phyloP scores from a whole-genome alignment of 2,113 vertebrate species.

The Microcebus murinus region DNA sequence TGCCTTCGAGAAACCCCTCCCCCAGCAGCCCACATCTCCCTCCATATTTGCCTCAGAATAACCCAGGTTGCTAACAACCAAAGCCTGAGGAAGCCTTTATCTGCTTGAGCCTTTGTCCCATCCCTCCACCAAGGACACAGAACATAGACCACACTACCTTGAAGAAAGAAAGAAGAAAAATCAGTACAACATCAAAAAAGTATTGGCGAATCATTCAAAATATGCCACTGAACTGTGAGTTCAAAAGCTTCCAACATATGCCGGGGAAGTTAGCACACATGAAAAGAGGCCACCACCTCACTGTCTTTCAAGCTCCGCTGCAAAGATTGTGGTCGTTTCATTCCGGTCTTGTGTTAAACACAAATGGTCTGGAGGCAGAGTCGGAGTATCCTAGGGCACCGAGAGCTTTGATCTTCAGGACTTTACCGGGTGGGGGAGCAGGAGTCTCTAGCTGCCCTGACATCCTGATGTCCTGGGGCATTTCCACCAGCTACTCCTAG shows the following conservation, averaged over 20 bases:
- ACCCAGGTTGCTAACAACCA: background rate
- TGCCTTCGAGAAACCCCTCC: background rate
- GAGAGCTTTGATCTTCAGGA: background rate
- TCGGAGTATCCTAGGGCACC: background rate
- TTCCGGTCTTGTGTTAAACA: background rate
- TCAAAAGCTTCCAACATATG: background rate
- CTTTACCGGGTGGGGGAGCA: background rate
- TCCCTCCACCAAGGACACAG: background rate
- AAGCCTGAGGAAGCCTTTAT: background rate
- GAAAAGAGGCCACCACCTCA: background rate
- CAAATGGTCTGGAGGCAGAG: background rate
- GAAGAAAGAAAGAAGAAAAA: slow-evolving; percentile 14
- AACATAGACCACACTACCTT: background rate
- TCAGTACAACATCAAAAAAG: background rate
- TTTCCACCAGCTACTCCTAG: background rate
- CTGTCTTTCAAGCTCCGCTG: background rate
- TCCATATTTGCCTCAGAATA: background rate
- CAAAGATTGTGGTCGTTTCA: background rate
- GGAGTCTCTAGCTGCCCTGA: background rate
- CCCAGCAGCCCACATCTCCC: background rate
- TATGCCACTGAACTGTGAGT: background rate
- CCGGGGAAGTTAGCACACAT: background rate
- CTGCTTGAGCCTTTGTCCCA: background rate
- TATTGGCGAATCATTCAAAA: background rate
- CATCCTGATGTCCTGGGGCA: background rate